These are phyloP conservation scores for Hirtodrosophila histrioides DNA, from an alignment of 2,888 invertebrate species.

Conservation along the genomic window DNA sequence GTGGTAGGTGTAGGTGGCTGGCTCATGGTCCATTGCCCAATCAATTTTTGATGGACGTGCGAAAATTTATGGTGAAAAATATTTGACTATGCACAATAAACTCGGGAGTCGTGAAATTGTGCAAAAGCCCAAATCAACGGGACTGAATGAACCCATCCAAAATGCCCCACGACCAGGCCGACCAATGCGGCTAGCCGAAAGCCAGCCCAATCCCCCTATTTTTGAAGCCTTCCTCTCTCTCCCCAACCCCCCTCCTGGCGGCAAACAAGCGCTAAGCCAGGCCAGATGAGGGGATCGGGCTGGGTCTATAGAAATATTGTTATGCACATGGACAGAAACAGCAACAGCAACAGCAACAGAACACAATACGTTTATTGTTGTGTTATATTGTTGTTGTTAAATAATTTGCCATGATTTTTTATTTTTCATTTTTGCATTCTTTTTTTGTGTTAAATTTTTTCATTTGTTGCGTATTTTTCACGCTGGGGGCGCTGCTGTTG, in stretches of 20 bases:
- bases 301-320: slow-evolving; percentile 40
- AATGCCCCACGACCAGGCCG: slow-evolving; percentile 11
- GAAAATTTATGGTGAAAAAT: slow-evolving; percentile 81
- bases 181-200: slow-evolving; percentile 65
- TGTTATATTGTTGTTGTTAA: slow-evolving; percentile 14
- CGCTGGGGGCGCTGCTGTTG: slow-evolving; percentile 42
- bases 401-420: slow-evolving; percentile 40
- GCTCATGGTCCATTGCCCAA: slow-evolving; percentile 60
- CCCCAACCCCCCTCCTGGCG: no score
- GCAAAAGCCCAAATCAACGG: slow-evolving; percentile 31
- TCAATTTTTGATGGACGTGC: slow-evolving; percentile 81
- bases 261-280: slow-evolving; percentile 7
- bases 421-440: background rate
- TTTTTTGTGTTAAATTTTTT: slow-evolving; percentile 7
- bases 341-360: slow-evolving; percentile 4
- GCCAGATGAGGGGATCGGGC: background rate
- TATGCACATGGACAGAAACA: slow-evolving; percentile 23
- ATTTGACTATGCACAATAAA: slow-evolving; percentile 81
- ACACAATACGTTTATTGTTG: slow-evolving; percentile 55
- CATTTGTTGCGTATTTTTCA: slow-evolving; percentile 64
- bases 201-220: no score
- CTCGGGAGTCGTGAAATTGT: slow-evolving; percentile 40
- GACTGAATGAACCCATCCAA: slow-evolving; percentile 20
- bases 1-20: slow-evolving; percentile 46
- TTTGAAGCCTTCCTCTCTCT: no score